Conservation (phyloP, 2,888 invertebrate genomes). For the Eledone cirrhosa region DNA sequence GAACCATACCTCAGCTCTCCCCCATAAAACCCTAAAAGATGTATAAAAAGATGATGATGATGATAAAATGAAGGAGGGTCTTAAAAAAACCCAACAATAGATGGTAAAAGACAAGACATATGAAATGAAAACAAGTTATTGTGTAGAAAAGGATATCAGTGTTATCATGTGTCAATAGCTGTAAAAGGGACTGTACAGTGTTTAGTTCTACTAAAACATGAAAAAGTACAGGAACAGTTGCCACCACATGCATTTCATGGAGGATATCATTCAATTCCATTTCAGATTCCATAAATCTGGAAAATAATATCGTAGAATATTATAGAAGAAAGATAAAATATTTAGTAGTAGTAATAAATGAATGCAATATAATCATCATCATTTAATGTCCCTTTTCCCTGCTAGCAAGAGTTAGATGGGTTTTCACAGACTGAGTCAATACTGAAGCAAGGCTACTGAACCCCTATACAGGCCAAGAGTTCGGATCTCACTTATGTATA, state of each 20-base stretch:
- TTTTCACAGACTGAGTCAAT: too few relatives aligned
- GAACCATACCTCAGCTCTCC: too few relatives aligned
- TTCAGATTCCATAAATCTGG: conserved; percentile 93
- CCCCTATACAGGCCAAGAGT: background rate
- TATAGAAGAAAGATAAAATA: conserved; percentile 11
- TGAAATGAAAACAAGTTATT: background rate
- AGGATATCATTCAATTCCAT: conserved; percentile 87
- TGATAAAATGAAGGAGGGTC: too few relatives aligned
- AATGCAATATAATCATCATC: background rate
- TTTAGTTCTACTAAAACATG: conserved; percentile 88
- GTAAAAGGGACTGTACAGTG: conserved; percentile 88
- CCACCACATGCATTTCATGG: conserved; percentile 88
- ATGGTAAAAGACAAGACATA: too few relatives aligned
- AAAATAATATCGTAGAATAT: conserved; percentile 27
- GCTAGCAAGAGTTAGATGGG: background rate
- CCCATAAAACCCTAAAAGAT: too few relatives aligned
- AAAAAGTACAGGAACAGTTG: conserved; percentile 95
- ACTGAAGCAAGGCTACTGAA: too few relatives aligned
- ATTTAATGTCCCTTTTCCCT: background rate
- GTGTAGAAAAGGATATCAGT: conserved; percentile 74
- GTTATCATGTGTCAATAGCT: conserved; percentile 94
- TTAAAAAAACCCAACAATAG: too few relatives aligned
- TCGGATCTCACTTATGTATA: too few relatives aligned
- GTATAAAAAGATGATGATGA: too few relatives aligned
- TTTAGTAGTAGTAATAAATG: background rate